Conservation (phyloP, 2,888 invertebrate genomes). For the Keiferia lycopersicella region DNA sequence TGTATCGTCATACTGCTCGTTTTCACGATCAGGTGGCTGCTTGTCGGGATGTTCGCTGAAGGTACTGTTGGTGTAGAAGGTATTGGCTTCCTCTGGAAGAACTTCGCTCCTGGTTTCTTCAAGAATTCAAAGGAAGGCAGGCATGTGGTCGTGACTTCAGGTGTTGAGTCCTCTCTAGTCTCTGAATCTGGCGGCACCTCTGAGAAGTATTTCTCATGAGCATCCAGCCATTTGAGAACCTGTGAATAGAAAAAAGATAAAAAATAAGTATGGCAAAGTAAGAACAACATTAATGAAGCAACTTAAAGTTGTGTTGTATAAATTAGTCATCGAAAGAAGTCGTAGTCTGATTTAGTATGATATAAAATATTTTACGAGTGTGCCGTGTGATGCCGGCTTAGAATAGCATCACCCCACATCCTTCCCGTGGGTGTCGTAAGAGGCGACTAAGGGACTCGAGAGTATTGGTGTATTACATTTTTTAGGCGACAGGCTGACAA, state of each 20-base stretch:
- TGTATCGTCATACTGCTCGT: not conserved
- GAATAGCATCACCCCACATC: too few species aligned
- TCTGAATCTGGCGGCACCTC: not conserved
- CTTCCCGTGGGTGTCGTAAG: too few species aligned
- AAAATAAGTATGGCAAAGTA: too few species aligned
- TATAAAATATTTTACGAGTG: too few species aligned
- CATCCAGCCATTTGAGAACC: not conserved
- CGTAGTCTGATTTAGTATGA: too few species aligned
- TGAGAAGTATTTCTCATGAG: not conserved
- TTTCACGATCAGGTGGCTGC: not conserved
- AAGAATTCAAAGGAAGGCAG: not conserved
- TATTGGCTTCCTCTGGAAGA: not conserved
- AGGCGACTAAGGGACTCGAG: too few species aligned
- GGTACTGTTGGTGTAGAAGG: not conserved
- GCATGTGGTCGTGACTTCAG: not conserved
- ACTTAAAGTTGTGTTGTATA: too few species aligned
- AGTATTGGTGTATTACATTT: too few species aligned
- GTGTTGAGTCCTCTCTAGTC: not conserved
- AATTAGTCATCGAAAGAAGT: too few species aligned
- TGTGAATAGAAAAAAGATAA: not conserved
- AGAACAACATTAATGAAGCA: too few species aligned
- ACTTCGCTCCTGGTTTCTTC: not conserved
- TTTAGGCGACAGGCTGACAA: too few species aligned
- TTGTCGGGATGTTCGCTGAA: not conserved
- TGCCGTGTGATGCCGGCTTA: too few species aligned